Conservation (phyloP, 2,797 vertebrate species). For the Tachyglossus aculeatus region DNA sequence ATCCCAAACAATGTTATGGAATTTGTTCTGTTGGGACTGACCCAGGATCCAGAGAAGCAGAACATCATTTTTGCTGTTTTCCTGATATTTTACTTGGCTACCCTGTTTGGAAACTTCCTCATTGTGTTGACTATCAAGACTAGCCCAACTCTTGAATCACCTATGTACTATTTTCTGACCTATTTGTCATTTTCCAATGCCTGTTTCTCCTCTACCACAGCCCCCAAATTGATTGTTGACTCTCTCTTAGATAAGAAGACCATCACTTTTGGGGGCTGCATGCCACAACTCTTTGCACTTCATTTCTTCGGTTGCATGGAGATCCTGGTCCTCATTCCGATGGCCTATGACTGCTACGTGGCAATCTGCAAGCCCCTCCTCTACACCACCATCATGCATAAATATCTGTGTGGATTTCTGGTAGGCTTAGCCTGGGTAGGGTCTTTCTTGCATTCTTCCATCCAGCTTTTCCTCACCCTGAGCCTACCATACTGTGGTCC, state of each 20-base stretch:
- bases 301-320: conserved; percentile 42
- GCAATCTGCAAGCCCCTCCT: conserved; percentile 46
- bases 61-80: conserved; percentile 19
- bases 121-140: conserved; percentile 2
- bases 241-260: neutral
- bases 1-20: conserved; percentile 18
- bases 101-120: conserved; percentile 10
- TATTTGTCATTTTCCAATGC: conserved; percentile 25
- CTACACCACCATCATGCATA: conserved; percentile 39
- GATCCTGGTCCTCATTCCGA: conserved; percentile 38
- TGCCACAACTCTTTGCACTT: conserved; percentile 41
- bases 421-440: conserved; percentile 7
- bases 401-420: neutral
- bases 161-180: conserved; percentile 37
- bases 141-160: neutral
- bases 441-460: conserved; percentile 14
- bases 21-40: conserved; percentile 36
- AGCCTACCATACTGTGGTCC: conserved; percentile 41
- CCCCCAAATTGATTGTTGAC: conserved; percentile 19
- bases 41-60: neutral
- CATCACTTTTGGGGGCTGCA: conserved; percentile 28
- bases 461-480: conserved; percentile 16
- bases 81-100: conserved; percentile 24
- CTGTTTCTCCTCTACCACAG: neutral
- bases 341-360: conserved; percentile 41